These are phyloP conservation scores for Hyphantria cunea DNA, from an alignment of 1,140 invertebrate species.

Conservation along the genomic window DNA sequence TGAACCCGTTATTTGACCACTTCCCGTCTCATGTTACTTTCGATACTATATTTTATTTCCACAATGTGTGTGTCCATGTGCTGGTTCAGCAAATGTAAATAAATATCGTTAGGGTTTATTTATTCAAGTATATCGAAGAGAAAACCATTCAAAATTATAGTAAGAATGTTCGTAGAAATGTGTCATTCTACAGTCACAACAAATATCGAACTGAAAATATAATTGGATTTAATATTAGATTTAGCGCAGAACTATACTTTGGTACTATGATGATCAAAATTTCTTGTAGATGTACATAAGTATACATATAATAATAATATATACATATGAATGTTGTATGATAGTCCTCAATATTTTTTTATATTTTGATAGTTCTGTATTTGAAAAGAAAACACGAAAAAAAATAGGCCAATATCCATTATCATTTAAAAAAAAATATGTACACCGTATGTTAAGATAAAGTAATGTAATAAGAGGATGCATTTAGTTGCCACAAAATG, in stretches of 20 bases:
- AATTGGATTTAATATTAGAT: slow-evolving; percentile 73
- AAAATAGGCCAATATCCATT: slow-evolving; percentile 79
- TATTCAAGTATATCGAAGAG: slow-evolving; percentile 65
- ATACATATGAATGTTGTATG: slow-evolving; percentile 80
- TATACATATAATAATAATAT: slow-evolving; percentile 74
- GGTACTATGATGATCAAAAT: slow-evolving; percentile 72
- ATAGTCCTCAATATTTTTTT: slow-evolving; percentile 82
- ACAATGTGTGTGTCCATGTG: slow-evolving; percentile 78
- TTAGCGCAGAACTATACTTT: slow-evolving; percentile 76
- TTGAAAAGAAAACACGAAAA: slow-evolving; percentile 66
- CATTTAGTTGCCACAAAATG: slow-evolving; percentile 74
- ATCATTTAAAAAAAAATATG: slow-evolving; percentile 74
- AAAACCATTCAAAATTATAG: slow-evolving; percentile 57
- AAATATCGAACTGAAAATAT: slow-evolving; percentile 67
- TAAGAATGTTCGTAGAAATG: slow-evolving; percentile 56
- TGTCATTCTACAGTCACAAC: slow-evolving; percentile 61
- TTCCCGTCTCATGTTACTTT: slow-evolving; percentile 55
- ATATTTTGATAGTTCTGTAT: slow-evolving; percentile 83
- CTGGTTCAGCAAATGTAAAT: slow-evolving; percentile 77
- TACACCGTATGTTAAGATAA: slow-evolving; percentile 71
- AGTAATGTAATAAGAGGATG: slow-evolving; percentile 63
- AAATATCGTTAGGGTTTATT: slow-evolving; percentile 74
- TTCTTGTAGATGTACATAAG: slow-evolving; percentile 76
- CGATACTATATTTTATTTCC: slow-evolving; percentile 73
- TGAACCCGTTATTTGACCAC: slow-evolving; percentile 50